These are phyloP conservation scores for Xenops minutus DNA, from an alignment of 2,797 vertebrate species.

Conservation along the genomic window DNA sequence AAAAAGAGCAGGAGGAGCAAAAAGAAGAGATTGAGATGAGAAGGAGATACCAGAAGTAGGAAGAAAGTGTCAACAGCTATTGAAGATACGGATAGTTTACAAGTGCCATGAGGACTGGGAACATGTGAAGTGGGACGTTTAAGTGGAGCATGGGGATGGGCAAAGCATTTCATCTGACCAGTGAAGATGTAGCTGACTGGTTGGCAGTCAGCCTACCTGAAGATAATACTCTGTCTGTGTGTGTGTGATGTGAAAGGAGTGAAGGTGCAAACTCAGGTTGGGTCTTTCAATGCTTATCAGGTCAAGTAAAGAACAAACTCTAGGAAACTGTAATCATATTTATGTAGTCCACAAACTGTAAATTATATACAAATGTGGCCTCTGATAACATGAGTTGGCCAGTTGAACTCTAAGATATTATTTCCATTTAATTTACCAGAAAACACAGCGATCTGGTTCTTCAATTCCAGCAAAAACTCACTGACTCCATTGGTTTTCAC, in stretches of 20 bases:
- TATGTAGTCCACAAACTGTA: background rate
- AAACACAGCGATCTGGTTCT: background rate
- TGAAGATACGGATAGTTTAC: conserved; percentile 1
- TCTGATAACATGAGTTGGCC: background rate
- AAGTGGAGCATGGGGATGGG: background rate
- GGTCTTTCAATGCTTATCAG: background rate
- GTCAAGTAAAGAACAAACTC: background rate
- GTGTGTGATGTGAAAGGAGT: background rate
- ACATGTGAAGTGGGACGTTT: background rate
- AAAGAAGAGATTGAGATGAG: background rate
- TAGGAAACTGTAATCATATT: background rate
- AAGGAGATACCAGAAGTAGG: conserved; percentile 21
- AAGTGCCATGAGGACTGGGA: background rate
- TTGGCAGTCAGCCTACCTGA: background rate
- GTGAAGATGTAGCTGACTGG: background rate
- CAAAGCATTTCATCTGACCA: background rate
- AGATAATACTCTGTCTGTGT: background rate
- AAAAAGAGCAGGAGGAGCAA: background rate
- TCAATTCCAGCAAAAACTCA: background rate
- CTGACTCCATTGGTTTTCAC: background rate
- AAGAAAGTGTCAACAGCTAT: conserved; percentile 2
- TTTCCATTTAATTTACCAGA: background rate
- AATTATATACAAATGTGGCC: background rate
- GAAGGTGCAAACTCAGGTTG: background rate
- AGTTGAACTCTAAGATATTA: background rate